phyloP scores from a whole-genome alignment of 2,113 vertebrate species.

The Rutilus rutilus region DNA sequence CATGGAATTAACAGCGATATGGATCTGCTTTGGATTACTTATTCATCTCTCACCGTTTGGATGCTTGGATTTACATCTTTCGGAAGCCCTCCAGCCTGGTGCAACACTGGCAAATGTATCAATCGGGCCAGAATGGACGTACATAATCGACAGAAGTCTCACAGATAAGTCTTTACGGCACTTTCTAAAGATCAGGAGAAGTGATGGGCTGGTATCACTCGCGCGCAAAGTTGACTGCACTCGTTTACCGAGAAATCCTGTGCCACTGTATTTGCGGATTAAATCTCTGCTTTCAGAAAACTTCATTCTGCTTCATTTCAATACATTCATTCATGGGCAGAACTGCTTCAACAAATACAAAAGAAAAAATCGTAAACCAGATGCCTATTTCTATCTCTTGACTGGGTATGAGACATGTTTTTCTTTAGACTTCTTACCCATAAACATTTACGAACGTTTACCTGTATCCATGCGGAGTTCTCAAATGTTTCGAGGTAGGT shows the following conservation, averaged over 20 bases:
- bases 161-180: slow-evolving; percentile 49
- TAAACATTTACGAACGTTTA: slow-evolving; percentile 54
- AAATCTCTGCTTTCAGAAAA: slow-evolving; percentile 38
- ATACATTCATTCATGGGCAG: slow-evolving; percentile 57
- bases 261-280: slow-evolving; percentile 60
- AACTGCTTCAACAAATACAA: slow-evolving; percentile 53
- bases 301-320: slow-evolving; percentile 57
- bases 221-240: slow-evolving; percentile 60
- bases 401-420: slow-evolving; percentile 43
- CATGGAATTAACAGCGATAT: slow-evolving; percentile 61
- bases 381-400: slow-evolving; percentile 54
- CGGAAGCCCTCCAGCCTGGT: slow-evolving; percentile 53
- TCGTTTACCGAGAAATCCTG: slow-evolving; percentile 48
- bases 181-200: slow-evolving; percentile 50
- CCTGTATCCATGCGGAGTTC: slow-evolving; percentile 43
- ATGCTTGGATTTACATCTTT: slow-evolving; percentile 67
- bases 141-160: slow-evolving; percentile 56
- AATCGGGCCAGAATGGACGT: slow-evolving; percentile 69
- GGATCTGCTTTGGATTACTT: slow-evolving; percentile 60
- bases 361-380: slow-evolving; percentile 46
- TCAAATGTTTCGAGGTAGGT: slow-evolving; percentile 43
- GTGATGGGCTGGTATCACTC: slow-evolving; percentile 58
- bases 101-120: slow-evolving; percentile 67
- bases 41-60: slow-evolving; percentile 52
- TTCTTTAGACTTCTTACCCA: slow-evolving; percentile 37